These are phyloP conservation scores for Lanius collurio DNA, from an alignment of 2,113 vertebrate genomes.

Conservation along the genomic window DNA sequence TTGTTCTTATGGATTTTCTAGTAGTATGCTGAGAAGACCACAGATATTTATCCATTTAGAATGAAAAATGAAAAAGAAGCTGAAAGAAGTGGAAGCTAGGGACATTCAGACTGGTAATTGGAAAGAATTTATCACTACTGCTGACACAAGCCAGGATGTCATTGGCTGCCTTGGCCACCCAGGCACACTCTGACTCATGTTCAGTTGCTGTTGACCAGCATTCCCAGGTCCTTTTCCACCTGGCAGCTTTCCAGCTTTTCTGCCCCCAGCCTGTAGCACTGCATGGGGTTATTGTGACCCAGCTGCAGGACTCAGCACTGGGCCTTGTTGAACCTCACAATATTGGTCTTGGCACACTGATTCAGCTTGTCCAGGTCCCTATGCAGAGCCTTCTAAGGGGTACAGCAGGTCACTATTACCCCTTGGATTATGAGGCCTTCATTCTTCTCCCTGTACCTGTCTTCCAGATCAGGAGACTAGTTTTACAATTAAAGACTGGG, in stretches of 20 bases:
- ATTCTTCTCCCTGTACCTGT: not conserved
- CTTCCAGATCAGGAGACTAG: not conserved
- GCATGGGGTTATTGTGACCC: accelerated
- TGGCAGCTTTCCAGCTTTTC: accelerated
- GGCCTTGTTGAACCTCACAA: not conserved
- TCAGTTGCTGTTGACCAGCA: not conserved
- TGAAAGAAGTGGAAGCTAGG: not conserved
- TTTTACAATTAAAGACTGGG: not conserved
- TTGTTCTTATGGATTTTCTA: not conserved
- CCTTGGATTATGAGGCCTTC: not conserved
- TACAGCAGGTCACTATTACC: not conserved
- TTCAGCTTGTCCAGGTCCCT: not conserved
- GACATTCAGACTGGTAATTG: not conserved
- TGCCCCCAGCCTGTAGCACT: not conserved
- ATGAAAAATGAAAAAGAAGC: not conserved
- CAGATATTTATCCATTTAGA: not conserved
- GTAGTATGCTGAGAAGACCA: not conserved
- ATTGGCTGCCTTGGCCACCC: not conserved
- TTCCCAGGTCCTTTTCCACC: not conserved
- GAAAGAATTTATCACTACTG: not conserved
- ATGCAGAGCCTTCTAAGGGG: not conserved
- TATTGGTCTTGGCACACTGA: accelerated
- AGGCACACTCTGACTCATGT: not conserved
- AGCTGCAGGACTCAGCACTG: accelerated
- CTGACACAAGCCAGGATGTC: not conserved